These are phyloP conservation scores for Todiramphus saurophagus DNA, from an alignment of 2,113 vertebrate species.

Conservation along the genomic window DNA sequence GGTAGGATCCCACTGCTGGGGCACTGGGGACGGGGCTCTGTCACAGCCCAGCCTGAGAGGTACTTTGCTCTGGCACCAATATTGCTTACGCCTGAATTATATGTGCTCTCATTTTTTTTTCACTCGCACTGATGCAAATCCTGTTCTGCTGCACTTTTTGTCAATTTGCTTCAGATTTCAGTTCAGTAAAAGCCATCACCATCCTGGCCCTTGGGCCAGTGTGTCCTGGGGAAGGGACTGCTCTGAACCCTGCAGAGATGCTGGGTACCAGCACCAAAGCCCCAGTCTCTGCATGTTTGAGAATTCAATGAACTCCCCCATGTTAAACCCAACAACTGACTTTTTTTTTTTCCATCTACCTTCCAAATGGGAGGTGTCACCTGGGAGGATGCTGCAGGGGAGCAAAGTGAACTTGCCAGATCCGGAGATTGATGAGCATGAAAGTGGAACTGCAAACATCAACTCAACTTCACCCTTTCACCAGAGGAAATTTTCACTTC, in stretches of 20 bases:
- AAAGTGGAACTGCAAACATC: slow-evolving; percentile 15
- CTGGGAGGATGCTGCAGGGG: background rate
- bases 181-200: background rate
- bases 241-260: background rate
- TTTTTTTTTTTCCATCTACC: background rate
- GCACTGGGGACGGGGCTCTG: background rate
- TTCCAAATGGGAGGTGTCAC: background rate
- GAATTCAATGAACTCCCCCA: background rate
- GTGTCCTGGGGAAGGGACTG: background rate
- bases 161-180: background rate
- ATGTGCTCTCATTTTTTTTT: background rate
- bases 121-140: background rate
- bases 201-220: background rate
- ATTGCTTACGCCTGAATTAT: background rate
- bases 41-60: background rate
- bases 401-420: slow-evolving; percentile 5
- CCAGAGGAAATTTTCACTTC: background rate
- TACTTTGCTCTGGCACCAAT: accelerated
- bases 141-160: background rate
- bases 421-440: accelerated
- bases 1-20: background rate
- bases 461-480: background rate
- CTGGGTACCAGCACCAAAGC: background rate
- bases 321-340: background rate
- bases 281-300: background rate